Base-by-base conservation (phyloP, 1,140 invertebrate genomes). In the Tenebrio molitor region DNA sequence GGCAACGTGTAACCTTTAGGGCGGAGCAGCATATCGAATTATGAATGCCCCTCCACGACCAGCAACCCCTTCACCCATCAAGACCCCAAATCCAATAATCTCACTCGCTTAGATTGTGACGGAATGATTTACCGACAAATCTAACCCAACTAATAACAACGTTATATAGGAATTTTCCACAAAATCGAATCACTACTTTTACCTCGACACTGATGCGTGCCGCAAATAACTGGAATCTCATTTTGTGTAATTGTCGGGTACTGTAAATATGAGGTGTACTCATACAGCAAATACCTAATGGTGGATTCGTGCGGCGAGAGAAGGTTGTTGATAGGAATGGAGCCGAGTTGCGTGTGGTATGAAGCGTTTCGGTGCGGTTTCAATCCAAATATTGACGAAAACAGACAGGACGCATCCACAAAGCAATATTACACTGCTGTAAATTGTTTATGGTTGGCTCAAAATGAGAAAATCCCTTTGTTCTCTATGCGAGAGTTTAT, bases 41-140 rank as follows among this genome's bases (percentile, higher is more conserved):
- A 76, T 71, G 64, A 75, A 68, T 39, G 44, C 65, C 29, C 36
- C 39, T 41, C 41, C 69, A 19, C 42, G 10, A 17, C 34, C 69
- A 46, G 25, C 65, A 69, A 36, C 67, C 75, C 69, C 25, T 63
- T 66, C 42, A 34, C 33, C 69, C 58, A 64, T 63, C 33, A 42
- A 53, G 64, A 58, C 64, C 71, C 71, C 50, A 79, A 79, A 79
- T 79, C 78, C 78, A 79, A 78, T 79, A 79, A 79, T 78, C 75
- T 74, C 71, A 66, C 72, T 76, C 76, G 78, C 76, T 79, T 79
- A 77, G 75, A 78, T 77, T 79, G 75, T 77, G 76, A 78, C 75
- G 73, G 76, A 72, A 76, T 74, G 78, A 79, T 79, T 78, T 79
- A 79, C 75, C 73, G 74, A 76, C 76, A 77, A 79, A 79, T 79